phyloP scores from a whole-genome alignment of 2,797 vertebrate species.

The Discoglossus pictus region DNA sequence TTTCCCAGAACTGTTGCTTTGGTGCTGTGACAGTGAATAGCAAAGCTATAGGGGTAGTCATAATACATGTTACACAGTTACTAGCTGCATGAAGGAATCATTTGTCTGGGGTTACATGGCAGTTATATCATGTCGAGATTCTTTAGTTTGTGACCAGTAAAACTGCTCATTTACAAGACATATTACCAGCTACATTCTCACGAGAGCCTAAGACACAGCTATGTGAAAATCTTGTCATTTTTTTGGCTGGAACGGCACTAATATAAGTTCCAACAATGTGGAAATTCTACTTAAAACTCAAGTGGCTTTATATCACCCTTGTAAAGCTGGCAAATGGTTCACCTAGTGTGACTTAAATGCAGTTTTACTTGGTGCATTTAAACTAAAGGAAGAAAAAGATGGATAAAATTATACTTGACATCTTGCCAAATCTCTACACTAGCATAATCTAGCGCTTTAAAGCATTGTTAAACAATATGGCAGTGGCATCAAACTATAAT shows the following conservation, averaged over 20 bases:
- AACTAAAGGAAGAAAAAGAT: slow-evolving; percentile 10
- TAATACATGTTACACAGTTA: background rate
- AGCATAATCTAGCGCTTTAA: slow-evolving; percentile 19
- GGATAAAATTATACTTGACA: slow-evolving; percentile 22
- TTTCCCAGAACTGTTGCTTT: no score
- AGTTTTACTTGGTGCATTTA: slow-evolving; percentile 17
- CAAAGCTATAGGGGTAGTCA: no score
- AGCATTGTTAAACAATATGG: slow-evolving; percentile 32
- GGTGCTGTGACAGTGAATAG: no score
- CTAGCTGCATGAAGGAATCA: background rate
- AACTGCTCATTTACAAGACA: slow-evolving; percentile 15
- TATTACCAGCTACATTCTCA: background rate
- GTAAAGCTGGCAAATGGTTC: slow-evolving; percentile 18
- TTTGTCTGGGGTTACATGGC: background rate
- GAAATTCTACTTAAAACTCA: slow-evolving; percentile 16
- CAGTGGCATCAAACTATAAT: slow-evolving; percentile 7
- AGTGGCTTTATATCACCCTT: slow-evolving; percentile 33
- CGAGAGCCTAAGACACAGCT: background rate
- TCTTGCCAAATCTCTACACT: slow-evolving; percentile 21
- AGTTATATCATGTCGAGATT: background rate
- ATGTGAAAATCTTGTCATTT: background rate
- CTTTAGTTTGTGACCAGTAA: background rate
- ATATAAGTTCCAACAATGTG: slow-evolving; percentile 20
- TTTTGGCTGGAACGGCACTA: slow-evolving; percentile 8
- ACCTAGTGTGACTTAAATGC: slow-evolving; percentile 21